Conservation (phyloP, 2,888 invertebrate genomes). For the Asteroscopus sphinx region DNA sequence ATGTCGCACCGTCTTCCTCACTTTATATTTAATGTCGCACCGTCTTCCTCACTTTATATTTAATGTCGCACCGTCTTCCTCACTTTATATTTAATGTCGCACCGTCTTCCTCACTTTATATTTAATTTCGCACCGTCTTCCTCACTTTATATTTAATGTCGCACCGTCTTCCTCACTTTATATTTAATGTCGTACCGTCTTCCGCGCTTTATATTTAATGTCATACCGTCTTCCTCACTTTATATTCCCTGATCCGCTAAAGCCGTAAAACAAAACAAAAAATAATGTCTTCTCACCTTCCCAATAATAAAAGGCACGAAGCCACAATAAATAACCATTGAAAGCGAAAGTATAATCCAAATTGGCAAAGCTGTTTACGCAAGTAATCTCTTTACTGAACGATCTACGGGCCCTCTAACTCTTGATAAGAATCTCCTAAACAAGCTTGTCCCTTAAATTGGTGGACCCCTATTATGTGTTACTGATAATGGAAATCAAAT, state of each 20-base stretch:
- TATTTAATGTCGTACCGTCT: too few species aligned
- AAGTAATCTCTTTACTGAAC: slow-evolving; percentile 54
- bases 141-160: too few species aligned
- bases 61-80: too few species aligned
- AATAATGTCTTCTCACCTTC: slow-evolving; percentile 34
- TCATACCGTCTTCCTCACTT: too few species aligned
- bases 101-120: too few species aligned
- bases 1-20: too few species aligned
- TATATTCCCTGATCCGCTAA: background rate
- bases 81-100: too few species aligned
- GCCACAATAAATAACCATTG: slow-evolving; percentile 43
- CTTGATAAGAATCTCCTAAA: slow-evolving; percentile 47
- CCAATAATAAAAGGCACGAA: slow-evolving; percentile 35
- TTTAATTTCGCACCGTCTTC: too few species aligned
- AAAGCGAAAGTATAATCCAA: slow-evolving; percentile 53
- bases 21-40: too few species aligned
- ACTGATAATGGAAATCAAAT: slow-evolving; percentile 45
- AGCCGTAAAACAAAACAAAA: slow-evolving; percentile 21
- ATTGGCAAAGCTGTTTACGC: slow-evolving; percentile 54
- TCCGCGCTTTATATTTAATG: too few species aligned
- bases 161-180: too few species aligned
- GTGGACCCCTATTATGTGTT: slow-evolving; percentile 35
- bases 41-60: too few species aligned
- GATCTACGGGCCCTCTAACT: slow-evolving; percentile 35
- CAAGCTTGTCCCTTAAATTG: slow-evolving; percentile 40